These are phyloP conservation scores for Pedetes capensis DNA, from an alignment of 2,113 vertebrate species.

Conservation along the genomic window DNA sequence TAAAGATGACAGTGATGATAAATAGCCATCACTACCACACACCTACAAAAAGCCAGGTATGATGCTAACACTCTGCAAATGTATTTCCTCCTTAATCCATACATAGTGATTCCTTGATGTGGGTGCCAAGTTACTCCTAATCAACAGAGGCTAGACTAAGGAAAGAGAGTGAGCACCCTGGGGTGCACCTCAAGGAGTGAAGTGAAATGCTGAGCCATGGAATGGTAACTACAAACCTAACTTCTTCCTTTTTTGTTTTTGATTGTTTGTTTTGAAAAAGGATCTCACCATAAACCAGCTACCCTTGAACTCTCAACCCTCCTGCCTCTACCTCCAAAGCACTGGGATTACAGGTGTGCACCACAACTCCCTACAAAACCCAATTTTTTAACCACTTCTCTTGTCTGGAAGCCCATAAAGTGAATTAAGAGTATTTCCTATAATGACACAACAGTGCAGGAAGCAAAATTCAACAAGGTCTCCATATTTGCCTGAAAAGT, in stretches of 20 bases:
- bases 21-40: background rate
- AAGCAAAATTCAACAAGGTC: background rate
- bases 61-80: background rate
- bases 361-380: background rate
- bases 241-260: background rate
- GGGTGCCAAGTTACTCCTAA: background rate
- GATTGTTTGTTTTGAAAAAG: background rate
- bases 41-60: background rate
- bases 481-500: background rate
- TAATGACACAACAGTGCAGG: background rate
- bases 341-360: background rate
- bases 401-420: background rate
- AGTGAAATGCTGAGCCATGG: background rate
- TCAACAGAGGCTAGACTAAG: background rate
- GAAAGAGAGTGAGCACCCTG: background rate
- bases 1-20: background rate
- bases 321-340: background rate
- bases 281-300: background rate
- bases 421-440: background rate
- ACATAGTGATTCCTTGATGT: background rate
- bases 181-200: rapidly evolving
- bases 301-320: background rate
- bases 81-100: background rate
- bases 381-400: background rate
- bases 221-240: background rate